phyloP scores from a whole-genome alignment of 1,140 invertebrate genomes.

The Gonioctena quinquepunctata region DNA sequence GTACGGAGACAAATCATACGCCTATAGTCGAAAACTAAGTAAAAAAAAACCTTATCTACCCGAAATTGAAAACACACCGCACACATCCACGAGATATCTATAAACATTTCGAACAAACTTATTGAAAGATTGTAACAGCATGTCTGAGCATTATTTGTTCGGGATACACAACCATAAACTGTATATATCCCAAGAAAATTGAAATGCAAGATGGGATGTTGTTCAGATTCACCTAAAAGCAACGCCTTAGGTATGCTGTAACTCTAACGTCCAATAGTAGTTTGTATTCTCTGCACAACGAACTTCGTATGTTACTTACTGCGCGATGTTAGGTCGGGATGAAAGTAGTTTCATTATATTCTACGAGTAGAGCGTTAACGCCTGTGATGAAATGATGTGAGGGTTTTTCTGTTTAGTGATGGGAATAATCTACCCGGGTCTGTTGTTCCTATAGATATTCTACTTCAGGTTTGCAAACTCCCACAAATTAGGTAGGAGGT shows the following conservation, averaged over 20 bases:
- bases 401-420: too few species aligned
- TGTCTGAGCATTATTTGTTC: background rate
- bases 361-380: background rate
- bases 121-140: background rate
- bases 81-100: background rate
- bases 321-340: background rate
- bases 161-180: background rate
- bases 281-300: background rate
- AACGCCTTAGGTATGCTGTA: constrained; percentile 5
- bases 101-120: background rate
- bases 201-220: constrained; percentile 16
- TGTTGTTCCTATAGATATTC: too few species aligned
- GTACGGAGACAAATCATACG: too few species aligned
- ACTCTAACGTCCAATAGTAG: background rate
- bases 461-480: too few species aligned
- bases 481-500: too few species aligned
- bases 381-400: background rate
- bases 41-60: too few species aligned
- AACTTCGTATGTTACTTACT: background rate
- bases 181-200: constrained; percentile 15
- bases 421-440: too few species aligned
- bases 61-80: too few species aligned
- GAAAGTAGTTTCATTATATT: background rate
- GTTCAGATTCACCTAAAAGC: constrained; percentile 11
- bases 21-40: too few species aligned